Percentiles rank a stretch among this genome's conserved stretches.
These are phyloP conservation scores for Pantherophis guttatus DNA, from an alignment of 2,113 vertebrate species.

Conservation along the genomic window DNA sequence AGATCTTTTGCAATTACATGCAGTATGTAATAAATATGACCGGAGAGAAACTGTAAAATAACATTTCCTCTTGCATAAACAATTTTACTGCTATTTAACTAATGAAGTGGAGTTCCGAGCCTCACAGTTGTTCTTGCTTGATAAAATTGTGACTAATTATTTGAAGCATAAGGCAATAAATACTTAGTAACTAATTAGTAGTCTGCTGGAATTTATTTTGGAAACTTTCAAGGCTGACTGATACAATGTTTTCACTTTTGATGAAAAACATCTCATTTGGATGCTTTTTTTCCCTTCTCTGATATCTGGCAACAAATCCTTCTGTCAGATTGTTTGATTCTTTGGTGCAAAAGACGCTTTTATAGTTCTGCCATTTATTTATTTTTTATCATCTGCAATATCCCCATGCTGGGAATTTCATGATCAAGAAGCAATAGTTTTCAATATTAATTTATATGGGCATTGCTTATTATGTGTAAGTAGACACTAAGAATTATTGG, in stretches of 20 bases:
- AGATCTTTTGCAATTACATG: background rate
- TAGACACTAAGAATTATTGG: background rate
- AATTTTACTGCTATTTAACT: constrained; percentile 1
- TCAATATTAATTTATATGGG: background rate
- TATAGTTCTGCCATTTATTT: background rate
- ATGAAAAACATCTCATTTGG: constrained; percentile 28
- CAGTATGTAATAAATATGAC: background rate
- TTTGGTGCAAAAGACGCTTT: background rate
- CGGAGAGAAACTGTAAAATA: background rate
- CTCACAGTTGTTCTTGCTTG: constrained; percentile 18
- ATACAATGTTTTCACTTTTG: background rate
- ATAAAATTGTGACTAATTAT: constrained; percentile 20
- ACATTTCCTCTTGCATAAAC: background rate
- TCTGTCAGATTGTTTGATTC: background rate
- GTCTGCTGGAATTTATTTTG: background rate
- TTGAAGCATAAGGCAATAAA: constrained; percentile 6
- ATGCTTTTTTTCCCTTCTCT: background rate
- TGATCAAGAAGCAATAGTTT: background rate
- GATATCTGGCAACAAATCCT: background rate
- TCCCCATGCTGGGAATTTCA: background rate
- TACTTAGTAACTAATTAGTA: constrained; percentile 7
- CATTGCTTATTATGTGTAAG: background rate
- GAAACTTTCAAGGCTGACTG: background rate
- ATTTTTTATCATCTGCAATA: background rate
- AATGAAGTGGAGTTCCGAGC: background rate